Conservation (phyloP, 2,888 invertebrate genomes). For the Meghimatium bilineatum region DNA sequence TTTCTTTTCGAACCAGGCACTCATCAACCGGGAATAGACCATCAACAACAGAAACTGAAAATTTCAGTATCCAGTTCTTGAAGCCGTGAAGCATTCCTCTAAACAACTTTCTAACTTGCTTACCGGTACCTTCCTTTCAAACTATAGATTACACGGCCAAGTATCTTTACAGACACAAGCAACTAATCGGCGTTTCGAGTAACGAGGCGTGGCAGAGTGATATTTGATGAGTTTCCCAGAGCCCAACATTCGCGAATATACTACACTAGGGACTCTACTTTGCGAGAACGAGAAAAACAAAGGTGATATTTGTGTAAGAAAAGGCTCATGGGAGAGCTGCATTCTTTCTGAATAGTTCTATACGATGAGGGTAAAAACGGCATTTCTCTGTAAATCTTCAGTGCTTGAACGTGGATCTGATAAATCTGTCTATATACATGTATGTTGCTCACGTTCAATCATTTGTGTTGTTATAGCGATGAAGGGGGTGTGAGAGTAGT, state of each 20-base stretch:
- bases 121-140: neutral
- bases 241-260: neutral
- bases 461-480: neutral
- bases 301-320: constrained; percentile 21
- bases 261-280: constrained; percentile 1
- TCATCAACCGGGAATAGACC: neutral
- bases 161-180: constrained; percentile 10
- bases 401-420: neutral
- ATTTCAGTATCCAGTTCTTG: neutral
- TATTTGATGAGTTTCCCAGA: constrained; percentile 26
- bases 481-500: neutral
- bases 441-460: neutral
- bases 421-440: neutral
- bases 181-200: constrained; percentile 4
- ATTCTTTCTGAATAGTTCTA: neutral
- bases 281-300: neutral
- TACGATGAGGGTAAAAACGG: neutral
- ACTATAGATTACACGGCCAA: too few species aligned
- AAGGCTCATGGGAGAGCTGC: constrained; percentile 13
- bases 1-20: neutral
- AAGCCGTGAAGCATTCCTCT: neutral
- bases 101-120: neutral
- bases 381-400: neutral
- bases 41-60: neutral
- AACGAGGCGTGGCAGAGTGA: constrained; percentile 32